Evolutionary conservation across 2,888 invertebrate genomes (phyloP), one percentile per base, ranked within the genome.

Genomic region (Epinotia brunnichana): DNA sequence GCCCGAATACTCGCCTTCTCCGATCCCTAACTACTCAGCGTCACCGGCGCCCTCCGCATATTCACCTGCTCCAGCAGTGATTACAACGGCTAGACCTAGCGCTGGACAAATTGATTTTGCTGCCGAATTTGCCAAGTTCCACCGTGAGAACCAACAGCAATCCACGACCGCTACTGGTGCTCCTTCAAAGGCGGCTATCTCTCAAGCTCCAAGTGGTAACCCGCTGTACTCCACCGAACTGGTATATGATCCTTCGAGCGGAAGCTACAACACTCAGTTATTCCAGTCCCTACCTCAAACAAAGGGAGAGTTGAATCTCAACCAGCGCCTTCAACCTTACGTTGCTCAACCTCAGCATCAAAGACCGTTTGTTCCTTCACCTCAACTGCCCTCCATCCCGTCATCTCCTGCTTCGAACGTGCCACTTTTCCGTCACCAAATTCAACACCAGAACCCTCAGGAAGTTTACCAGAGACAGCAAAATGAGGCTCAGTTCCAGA

Each of bases 211-310:
- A 0, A 93, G 94, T 44, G 92, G 94, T 68, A 94, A 95, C 78
- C 96, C 96, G 73, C 94, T 96, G 70, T 97, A 97, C 87, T 96
- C 96, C 64, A 96, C 96, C 24, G 96, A 97, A 83, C 90, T 97
- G 41, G 94, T 97, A 0, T 97, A 94, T 86, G 97, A 97, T 86
- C 97, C 96, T 21, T 86, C 95, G 44, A 95, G 95, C 78, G 97
- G 97, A 63, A 95, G 96, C 81, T 97, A 97, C 93, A 96, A 96
- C 82, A 96, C 96, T 39, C 96, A 96, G 79, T 90, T 96, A 56
- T 96, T 95, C 91, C 97, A 97, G 87, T 94, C 95, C 19, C 89
- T 97, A 67, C 96, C 97, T 29, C 96, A 96, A 87, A 95, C 95
- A 59, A 94, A 95, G 76, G 96, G 96, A 75, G 96, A 96, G 80